Evolutionary conservation across 2,797 vertebrate species (phyloP).

Genomic region (Paratrypauchen microcephalus): DNA sequence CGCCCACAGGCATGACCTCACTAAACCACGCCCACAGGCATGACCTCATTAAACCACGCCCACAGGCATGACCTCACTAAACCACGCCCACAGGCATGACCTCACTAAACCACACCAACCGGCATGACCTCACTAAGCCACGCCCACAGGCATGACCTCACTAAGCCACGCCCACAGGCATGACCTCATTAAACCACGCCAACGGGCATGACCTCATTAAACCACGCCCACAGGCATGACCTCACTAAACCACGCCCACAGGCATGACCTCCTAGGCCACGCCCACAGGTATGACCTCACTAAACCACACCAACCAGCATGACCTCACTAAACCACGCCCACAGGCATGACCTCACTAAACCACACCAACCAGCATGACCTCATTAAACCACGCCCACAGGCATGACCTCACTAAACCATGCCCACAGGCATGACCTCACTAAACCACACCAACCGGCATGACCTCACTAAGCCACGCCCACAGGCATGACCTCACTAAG

Average conservation of each 20-base stretch:
- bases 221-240: neutral
- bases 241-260: neutral
- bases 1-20: neutral
- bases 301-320: neutral
- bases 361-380: neutral
- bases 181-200: neutral
- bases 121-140: neutral
- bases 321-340: neutral
- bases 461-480: neutral
- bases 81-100: neutral
- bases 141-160: neutral
- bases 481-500: neutral
- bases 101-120: too few relatives aligned
- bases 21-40: neutral
- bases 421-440: neutral
- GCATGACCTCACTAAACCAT: neutral
- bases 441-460: neutral
- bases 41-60: neutral
- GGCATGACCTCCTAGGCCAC: too few relatives aligned
- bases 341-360: too few relatives aligned
- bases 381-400: neutral
- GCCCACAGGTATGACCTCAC: constrained; percentile 6
- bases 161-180: neutral
- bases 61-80: neutral
- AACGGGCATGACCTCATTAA: neutral